Evolutionary conservation across 2,797 vertebrate genomes (phyloP), one percentile per base, ranked within the genome.

Genomic region (Sebastes kiyomatsui): DNA sequence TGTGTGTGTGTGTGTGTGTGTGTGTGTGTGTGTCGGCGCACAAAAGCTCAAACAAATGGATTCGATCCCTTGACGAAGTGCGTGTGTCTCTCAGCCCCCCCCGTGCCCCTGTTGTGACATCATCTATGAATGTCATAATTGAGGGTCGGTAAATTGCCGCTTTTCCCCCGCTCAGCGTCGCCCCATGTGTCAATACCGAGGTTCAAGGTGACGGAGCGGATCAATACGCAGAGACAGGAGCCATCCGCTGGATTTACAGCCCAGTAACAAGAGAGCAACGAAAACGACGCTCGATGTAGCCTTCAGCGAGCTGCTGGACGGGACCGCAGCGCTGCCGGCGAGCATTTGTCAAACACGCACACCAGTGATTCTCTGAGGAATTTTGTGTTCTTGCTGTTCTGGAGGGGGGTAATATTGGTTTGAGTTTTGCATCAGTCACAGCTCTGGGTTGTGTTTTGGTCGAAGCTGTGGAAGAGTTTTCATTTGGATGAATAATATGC

Each of bases 131-230:
- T 97, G 97, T 96, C 97, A 98, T 98, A 98, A 99, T 98, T 98
- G 97, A 97, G 97, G 96, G 95, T 96, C 96, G 92, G 97, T 97
- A 98, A 97, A 98, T 98, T 95, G 97, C 93, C 60, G 84, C 91
- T 90, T 78, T 82, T 87, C 87, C 83, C 61, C 90, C 67, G 86
- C 97, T 96, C 95, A 88, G 96, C 93, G 93, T 87, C 95, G 95
- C 97, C 97, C 97, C 97, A 97, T 97, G 97, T 98, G 98, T 99
- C 98, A 98, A 99, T 99, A 99, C 97, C 94, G 96, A 98, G 98
- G 97, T 99, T 99, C 98, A 99, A 99, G 98, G 98, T 99, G 98
- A 99, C 97, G 96, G 90, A 87, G 93, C 81, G 95, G 97, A 99
- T 99, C 98, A 95, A 99, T 99, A 99, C 96, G 0, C 90, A 95